A percentile compares a stretch with the other conserved stretches of the same genome.
Evolutionary conservation across 2,113 vertebrate genomes (phyloP).

Genomic region (Scartelaos histophorus): DNA sequence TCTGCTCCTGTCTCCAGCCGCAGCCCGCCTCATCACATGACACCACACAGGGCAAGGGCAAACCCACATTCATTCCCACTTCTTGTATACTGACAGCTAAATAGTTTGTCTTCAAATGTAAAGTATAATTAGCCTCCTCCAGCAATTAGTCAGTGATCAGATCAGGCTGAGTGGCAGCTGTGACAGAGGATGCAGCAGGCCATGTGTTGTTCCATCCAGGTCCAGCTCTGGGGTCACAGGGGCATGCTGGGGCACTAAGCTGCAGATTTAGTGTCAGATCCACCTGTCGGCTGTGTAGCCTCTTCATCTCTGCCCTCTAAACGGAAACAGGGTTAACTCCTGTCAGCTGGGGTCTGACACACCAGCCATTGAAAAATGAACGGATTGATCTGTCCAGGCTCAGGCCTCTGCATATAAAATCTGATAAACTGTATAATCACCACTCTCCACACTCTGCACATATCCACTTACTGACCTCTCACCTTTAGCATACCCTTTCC

Average conservation of each 20-base stretch:
- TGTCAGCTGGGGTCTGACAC: constrained; percentile 31
- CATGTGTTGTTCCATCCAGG: constrained; percentile 56
- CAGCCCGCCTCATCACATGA: constrained; percentile 29
- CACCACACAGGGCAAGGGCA: constrained; percentile 39
- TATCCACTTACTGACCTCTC: constrained; percentile 43
- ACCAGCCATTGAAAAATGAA: constrained; percentile 37
- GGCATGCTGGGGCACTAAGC: constrained; percentile 38
- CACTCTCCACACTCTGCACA: constrained; percentile 47
- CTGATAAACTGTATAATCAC: constrained; percentile 11
- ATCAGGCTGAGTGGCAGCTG: constrained; percentile 64
- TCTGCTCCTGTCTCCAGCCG: constrained; percentile 57
- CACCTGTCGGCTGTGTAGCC: constrained; percentile 25
- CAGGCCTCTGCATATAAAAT: constrained; percentile 13
- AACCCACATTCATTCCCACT: constrained; percentile 11
- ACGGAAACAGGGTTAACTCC: constrained; percentile 17
- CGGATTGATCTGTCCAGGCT: constrained; percentile 24
- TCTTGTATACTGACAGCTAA: not conserved
- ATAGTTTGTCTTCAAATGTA: constrained; percentile 19
- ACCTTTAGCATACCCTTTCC: constrained; percentile 42
- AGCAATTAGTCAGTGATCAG: constrained; percentile 52
- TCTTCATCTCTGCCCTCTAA: constrained; percentile 25
- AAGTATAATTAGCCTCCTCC: constrained; percentile 39
- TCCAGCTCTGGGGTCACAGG: constrained; percentile 51
- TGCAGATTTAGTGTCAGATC: constrained; percentile 58
- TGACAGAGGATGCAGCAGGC: constrained; percentile 57